Conservation (phyloP, 2,888 invertebrate genomes). For the Notocelia uddmanniana region DNA sequence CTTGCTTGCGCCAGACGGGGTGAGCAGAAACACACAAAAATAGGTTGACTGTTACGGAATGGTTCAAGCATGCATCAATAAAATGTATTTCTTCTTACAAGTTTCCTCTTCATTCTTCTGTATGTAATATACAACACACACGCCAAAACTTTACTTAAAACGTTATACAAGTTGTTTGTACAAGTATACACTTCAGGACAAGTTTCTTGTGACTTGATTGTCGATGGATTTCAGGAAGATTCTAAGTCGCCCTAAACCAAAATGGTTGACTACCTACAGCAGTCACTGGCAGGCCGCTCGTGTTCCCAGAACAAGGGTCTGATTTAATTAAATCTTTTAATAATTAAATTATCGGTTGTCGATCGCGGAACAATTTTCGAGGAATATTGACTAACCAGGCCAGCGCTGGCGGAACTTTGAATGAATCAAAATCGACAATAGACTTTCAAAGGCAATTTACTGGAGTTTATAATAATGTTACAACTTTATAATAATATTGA, state of each 20-base stretch:
- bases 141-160: no score
- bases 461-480: no score
- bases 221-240: not conserved
- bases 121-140: no score
- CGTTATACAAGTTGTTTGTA: no score
- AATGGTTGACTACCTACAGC: not conserved
- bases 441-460: no score
- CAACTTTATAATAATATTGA: no score
- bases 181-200: not conserved
- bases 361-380: slow-evolving; percentile 74
- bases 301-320: slow-evolving; percentile 58
- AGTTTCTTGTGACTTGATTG: not conserved
- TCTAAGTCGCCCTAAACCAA: not conserved
- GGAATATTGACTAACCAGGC: slow-evolving; percentile 67
- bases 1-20: no score
- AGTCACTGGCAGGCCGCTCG: slow-evolving; percentile 34
- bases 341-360: slow-evolving; percentile 73
- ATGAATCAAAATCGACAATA: slow-evolving; percentile 57
- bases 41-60: no score
- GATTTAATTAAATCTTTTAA: slow-evolving; percentile 61
- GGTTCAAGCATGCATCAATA: no score
- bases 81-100: no score
- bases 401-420: slow-evolving; percentile 52
- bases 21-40: no score
- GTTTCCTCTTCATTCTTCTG: no score